Evolutionary conservation across 2,888 invertebrate species (phyloP).

Genomic region (Rosalia funebris): DNA sequence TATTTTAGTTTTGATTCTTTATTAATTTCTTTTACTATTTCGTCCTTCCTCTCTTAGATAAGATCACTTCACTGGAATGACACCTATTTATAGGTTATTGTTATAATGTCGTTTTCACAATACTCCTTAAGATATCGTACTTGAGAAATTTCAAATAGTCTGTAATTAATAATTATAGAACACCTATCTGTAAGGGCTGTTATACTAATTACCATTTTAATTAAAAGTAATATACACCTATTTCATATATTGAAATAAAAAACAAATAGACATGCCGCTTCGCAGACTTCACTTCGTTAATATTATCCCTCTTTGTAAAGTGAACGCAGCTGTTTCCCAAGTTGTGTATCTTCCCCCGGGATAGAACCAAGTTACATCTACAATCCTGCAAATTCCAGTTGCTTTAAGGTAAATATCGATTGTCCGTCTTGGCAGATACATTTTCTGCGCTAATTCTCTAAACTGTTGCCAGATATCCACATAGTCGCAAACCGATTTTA

Average conservation of each 20-base stretch:
- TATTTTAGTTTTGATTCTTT: too few relatives aligned
- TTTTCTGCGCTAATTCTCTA: conserved; percentile 6
- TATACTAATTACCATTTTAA: too few relatives aligned
- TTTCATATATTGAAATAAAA: conserved; percentile 1
- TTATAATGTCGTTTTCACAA: too few relatives aligned
- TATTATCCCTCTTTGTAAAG: conserved; percentile 46
- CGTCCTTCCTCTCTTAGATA: too few relatives aligned
- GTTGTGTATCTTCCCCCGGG: conserved; percentile 49
- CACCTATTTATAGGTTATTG: too few relatives aligned
- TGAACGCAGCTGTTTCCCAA: conserved; percentile 48
- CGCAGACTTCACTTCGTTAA: conserved; percentile 44
- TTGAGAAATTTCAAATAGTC: too few relatives aligned
- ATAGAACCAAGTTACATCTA: conserved; percentile 39
- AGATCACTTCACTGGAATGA: too few relatives aligned
- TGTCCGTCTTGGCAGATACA: conserved; percentile 25
- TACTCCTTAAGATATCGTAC: too few relatives aligned
- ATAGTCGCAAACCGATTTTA: too few relatives aligned
- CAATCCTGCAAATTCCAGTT: conserved; percentile 33
- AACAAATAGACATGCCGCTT: conserved; percentile 27
- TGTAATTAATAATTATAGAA: too few relatives aligned
- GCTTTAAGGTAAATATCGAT: conserved; percentile 41
- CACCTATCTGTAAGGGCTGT: too few relatives aligned
- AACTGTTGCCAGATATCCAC: background rate
- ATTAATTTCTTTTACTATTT: too few relatives aligned
- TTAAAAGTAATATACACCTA: background rate